Evolutionary conservation across 2,888 invertebrate species (phyloP).

Genomic region (Lithosia quadra): DNA sequence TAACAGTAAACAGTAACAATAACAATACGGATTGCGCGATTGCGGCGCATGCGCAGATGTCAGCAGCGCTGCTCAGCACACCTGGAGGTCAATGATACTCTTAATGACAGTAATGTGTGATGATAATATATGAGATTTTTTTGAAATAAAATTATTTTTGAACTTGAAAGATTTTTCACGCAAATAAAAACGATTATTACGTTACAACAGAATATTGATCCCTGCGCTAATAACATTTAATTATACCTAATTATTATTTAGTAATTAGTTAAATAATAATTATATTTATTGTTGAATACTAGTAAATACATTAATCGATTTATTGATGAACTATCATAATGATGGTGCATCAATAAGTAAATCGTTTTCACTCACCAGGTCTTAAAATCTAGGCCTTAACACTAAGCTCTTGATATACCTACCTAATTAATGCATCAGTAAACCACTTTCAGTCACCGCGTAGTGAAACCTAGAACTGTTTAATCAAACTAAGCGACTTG

Average conservation of each 20-base stretch:
- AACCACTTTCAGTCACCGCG: not conserved
- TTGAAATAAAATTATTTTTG: not conserved
- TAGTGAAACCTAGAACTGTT: too few relatives aligned
- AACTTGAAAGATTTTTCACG: not conserved
- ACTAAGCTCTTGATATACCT: too few relatives aligned
- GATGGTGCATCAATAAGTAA: not conserved
- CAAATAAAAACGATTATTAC: too few relatives aligned
- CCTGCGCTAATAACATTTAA: not conserved
- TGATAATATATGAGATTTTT: not conserved
- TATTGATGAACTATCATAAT: not conserved
- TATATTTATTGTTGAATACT: too few relatives aligned
- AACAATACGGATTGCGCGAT: slow-evolving; percentile 57
- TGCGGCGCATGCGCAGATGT: slow-evolving; percentile 57
- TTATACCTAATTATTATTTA: not conserved
- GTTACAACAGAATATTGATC: not conserved
- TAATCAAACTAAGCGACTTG: too few relatives aligned
- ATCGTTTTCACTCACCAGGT: too few relatives aligned
- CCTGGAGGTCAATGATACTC: slow-evolving; percentile 56
- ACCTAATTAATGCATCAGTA: too few relatives aligned
- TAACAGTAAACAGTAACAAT: slow-evolving; percentile 59
- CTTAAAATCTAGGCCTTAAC: too few relatives aligned
- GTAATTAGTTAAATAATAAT: too few relatives aligned
- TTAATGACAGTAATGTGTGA: slow-evolving; percentile 41
- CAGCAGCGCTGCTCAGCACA: slow-evolving; percentile 42
- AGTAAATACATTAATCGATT: too few relatives aligned